Base-by-base conservation (phyloP, 37 sponge, comb jelly and placozoan genomes). In the Ianthella basta region DNA sequence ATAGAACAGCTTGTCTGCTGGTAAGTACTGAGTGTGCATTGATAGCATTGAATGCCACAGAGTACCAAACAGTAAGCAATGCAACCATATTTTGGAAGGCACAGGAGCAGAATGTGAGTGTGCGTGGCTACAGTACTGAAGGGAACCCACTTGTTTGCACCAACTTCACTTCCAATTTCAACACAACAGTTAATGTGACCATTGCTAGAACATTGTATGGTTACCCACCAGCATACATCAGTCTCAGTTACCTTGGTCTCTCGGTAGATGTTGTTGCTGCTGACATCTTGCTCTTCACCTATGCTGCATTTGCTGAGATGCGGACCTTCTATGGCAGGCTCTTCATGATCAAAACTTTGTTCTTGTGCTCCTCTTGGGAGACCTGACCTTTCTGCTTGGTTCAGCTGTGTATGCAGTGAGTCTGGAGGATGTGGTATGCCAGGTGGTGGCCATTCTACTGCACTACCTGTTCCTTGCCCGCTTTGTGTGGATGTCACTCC, bases 341-440 rank as follows among this genome's bases (percentile, higher is more conserved):
- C 34, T 53, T 91, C 14, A 87, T 83, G 87, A 86, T 87, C 64
- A 54, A n/a, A n/a, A n/a, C n/a, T n/a, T n/a, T n/a, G n/a, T n/a
- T n/a, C n/a, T n/a, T n/a, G n/a, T n/a, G n/a, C n/a, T n/a, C n/a
- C n/a, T n/a, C n/a, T n/a, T n/a, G n/a, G n/a, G n/a, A n/a, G n/a
- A n/a, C n/a, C n/a, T n/a, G n/a, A n/a, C n/a, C n/a, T n/a, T n/a
- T n/a, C n/a, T n/a, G n/a, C n/a, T n/a, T n/a, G n/a, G n/a, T n/a
- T n/a, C n/a, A n/a, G n/a, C n/a, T n/a, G n/a, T n/a, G n/a, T n/a
- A n/a, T n/a, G n/a, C n/a, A n/a, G n/a, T n/a, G n/a, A n/a, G n/a
- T n/a, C n/a, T n/a, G n/a, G n/a, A n/a, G n/a, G n/a, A n/a, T n/a
- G n/a, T n/a, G n/a, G n/a, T n/a, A n/a, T n/a, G n/a, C n/a, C n/a